A percentile compares a stretch with the other conserved stretches of the same genome.
Evolutionary conservation across 2,113 vertebrate genomes (phyloP).

Genomic region (Tamias sibiricus): DNA sequence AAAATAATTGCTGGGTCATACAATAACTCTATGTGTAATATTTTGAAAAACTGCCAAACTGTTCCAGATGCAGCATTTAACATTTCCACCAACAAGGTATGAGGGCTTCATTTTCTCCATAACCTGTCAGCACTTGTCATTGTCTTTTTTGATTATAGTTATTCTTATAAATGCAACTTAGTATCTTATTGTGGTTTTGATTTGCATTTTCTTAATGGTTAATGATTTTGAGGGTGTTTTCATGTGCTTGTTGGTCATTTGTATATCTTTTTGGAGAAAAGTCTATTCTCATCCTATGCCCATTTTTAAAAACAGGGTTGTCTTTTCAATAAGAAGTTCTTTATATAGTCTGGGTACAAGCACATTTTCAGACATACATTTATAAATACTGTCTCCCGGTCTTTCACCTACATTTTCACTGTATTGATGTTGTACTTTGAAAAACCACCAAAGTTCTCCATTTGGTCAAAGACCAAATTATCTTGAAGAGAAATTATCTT

Average conservation of each 20-base stretch:
- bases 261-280: background rate
- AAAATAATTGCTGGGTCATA: background rate
- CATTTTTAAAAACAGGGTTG: background rate
- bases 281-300: background rate
- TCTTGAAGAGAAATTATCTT: background rate
- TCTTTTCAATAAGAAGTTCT: constrained; percentile 14
- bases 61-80: background rate
- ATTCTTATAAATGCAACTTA: background rate
- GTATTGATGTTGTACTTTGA: background rate
- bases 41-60: background rate
- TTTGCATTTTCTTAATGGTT: constrained; percentile 4
- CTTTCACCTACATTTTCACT: background rate
- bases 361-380: constrained; percentile 39
- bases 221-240: background rate
- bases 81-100: background rate
- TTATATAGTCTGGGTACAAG: background rate
- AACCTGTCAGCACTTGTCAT: background rate
- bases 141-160: background rate
- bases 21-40: background rate
- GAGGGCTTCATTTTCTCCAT: background rate
- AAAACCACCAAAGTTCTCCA: constrained; percentile 37
- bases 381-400: background rate
- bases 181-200: background rate
- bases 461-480: constrained; percentile 4
- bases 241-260: background rate